These are phyloP conservation scores for Morelia viridis DNA, from an alignment of 2,797 vertebrate species.

Conservation along the genomic window DNA sequence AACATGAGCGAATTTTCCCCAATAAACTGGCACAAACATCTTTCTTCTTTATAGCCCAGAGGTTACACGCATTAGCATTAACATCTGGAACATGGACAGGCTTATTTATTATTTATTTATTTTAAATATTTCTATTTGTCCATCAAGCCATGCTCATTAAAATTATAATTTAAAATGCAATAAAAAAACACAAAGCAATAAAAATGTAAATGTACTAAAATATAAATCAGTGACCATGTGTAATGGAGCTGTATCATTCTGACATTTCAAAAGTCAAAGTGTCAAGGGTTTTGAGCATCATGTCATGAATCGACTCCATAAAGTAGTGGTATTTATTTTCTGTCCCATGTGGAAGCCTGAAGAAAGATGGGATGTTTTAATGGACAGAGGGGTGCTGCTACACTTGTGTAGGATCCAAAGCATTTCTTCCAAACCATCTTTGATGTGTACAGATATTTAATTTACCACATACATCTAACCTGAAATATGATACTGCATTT, in stretches of 20 bases:
- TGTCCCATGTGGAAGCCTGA: background rate
- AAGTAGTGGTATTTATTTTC: background rate
- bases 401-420: background rate
- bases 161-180: background rate
- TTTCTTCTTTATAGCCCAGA: background rate
- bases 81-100: background rate
- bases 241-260: background rate
- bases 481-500: background rate
- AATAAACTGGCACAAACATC: background rate
- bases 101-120: background rate
- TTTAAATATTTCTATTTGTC: background rate
- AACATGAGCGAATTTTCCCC: background rate
- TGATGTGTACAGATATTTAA: background rate
- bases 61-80: background rate
- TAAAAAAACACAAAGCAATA: background rate
- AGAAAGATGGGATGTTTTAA: background rate
- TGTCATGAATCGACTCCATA: background rate
- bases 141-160: background rate
- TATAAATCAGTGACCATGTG: background rate
- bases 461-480: no score
- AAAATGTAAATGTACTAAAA: background rate
- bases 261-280: background rate
- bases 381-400: background rate
- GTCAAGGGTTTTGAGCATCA: background rate
- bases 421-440: background rate